Percentiles rank a stretch among this genome's conserved stretches.
phyloP scores from a whole-genome alignment of 35 echinoderm and acorn worm species.

The Ophiothrix spiculata region DNA sequence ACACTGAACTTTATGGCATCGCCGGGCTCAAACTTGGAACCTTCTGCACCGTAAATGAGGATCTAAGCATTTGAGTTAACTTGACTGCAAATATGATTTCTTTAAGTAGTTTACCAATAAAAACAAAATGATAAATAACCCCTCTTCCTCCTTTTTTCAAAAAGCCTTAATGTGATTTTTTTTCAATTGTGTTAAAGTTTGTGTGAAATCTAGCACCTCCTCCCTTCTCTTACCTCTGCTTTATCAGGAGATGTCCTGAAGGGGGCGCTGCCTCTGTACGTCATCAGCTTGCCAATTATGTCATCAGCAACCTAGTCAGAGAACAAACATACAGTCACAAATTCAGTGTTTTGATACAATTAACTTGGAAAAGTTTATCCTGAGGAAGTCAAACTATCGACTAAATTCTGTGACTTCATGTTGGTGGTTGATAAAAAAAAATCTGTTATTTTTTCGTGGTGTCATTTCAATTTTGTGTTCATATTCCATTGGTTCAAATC shows the following conservation, averaged over 20 bases:
- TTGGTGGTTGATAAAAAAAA: no score
- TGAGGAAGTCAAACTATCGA: not conserved
- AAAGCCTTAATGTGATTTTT: not conserved
- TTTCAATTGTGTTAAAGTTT: not conserved
- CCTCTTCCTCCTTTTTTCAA: not conserved
- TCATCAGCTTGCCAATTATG: constrained; percentile 38
- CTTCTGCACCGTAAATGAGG: no score
- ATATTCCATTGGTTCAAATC: no score
- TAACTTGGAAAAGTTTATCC: constrained; percentile 15
- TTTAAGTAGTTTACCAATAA: not conserved
- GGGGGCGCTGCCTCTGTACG: constrained; percentile 48
- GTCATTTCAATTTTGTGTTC: no score
- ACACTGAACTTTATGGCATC: no score
- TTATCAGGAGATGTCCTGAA: constrained; percentile 36
- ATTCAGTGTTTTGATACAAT: constrained; percentile 23
- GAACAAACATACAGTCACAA: constrained; percentile 29
- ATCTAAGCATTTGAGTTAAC: no score
- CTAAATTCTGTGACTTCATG: no score
- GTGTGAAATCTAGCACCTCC: not conserved
- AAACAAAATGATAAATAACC: not conserved
- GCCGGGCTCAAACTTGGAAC: no score
- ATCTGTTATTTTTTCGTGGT: no score
- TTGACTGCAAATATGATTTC: not conserved
- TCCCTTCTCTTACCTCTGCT: constrained; percentile 44
- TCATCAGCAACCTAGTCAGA: constrained; percentile 32